Base-by-base conservation (phyloP, 2,797 vertebrate genomes). In the Percopsis omiscomaycus region DNA sequence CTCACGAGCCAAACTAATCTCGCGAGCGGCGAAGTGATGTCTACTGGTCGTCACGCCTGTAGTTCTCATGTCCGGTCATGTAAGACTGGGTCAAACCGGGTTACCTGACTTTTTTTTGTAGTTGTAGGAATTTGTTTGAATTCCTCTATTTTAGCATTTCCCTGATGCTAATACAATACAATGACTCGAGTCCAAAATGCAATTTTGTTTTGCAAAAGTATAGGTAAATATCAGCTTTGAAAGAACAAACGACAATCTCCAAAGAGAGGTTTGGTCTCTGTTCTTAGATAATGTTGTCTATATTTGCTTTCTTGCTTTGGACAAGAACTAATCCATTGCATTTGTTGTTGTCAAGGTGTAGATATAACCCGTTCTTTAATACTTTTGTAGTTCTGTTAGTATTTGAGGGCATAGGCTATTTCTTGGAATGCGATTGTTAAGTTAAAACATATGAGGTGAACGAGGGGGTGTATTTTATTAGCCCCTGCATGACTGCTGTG, bases 51-150 rank as follows among this genome's bases (percentile, higher is more conserved):
- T 42, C 37, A 42, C 8, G 65, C 73, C 0, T 29, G 61, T 78
- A 71, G 75, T 80, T 67, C 32, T 69, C 51, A 9, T 61, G 51
- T 50, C 22, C 65, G 71, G 83, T 76, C 68, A 91, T 64, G 80
- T 90, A 61, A 78, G 84, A 89, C 73, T 69, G 68, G 67, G 59
- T 75, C 81, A 88, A 82, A 79, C 87, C 72, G 86, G 79, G 78
- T 72, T 77, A 64, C 62, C n/a, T 30, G 2, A 8, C 55, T 69
- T 13, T 57, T 57, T 49, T 55, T 37, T 12, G 1, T 42, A 8
- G 37, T 9, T 42, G 37, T 6, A 42, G 37, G 37, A 42, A 42
- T 42, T 12, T 30, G 44, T 58, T 50, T n/a, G 45, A 16, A 48
- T 32, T 16, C 47, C 8, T 54, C 12, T 32, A 61, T 61, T 66